A percentile compares a stretch with the other conserved stretches of the same genome.
These are phyloP conservation scores for Grapholita molesta DNA, from an alignment of 1,140 invertebrate genomes.

Conservation along the genomic window DNA sequence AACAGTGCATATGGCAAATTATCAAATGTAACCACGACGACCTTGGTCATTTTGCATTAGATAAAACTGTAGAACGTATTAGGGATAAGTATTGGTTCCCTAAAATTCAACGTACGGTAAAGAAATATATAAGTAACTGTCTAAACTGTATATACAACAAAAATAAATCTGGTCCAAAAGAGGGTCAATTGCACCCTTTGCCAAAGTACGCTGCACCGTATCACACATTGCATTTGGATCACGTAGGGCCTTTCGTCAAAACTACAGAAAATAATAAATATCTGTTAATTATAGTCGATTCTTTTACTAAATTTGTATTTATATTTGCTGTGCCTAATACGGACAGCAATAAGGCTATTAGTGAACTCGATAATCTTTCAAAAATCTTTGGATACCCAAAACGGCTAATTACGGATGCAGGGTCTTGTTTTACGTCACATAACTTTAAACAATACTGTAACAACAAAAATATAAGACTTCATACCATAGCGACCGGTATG, in stretches of 20 bases:
- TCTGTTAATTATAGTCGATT: slow-evolving; percentile 46
- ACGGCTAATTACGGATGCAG: slow-evolving; percentile 15
- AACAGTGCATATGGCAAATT: slow-evolving; percentile 10
- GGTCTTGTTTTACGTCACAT: slow-evolving; percentile 2
- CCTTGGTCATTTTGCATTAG: not conserved
- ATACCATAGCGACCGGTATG: slow-evolving; percentile 9
- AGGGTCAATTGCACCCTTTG: too few species aligned
- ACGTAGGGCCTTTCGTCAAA: too few species aligned
- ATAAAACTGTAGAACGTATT: slow-evolving; percentile 11
- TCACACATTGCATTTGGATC: too few species aligned
- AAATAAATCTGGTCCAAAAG: too few species aligned
- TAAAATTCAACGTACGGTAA: slow-evolving; percentile 23
- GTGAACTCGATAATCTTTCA: slow-evolving; percentile 3
- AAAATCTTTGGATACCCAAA: slow-evolving; percentile 13
- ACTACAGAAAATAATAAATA: slow-evolving; percentile 41
- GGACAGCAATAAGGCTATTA: not conserved
- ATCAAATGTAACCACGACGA: slow-evolving; percentile 1
- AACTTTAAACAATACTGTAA: slow-evolving; percentile 15
- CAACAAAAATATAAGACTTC: slow-evolving; percentile 10
- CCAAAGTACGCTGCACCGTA: too few species aligned
- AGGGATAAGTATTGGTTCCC: slow-evolving; percentile 29
- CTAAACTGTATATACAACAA: slow-evolving; percentile 26
- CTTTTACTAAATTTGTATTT: slow-evolving; percentile 45
- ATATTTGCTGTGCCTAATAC: slow-evolving; percentile 1
- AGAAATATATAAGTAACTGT: slow-evolving; percentile 31